Percentiles rank a stretch among this genome's conserved stretches.
Conservation (phyloP, 2,888 invertebrate genomes). For the Drosophila flavopinicola region DNA sequence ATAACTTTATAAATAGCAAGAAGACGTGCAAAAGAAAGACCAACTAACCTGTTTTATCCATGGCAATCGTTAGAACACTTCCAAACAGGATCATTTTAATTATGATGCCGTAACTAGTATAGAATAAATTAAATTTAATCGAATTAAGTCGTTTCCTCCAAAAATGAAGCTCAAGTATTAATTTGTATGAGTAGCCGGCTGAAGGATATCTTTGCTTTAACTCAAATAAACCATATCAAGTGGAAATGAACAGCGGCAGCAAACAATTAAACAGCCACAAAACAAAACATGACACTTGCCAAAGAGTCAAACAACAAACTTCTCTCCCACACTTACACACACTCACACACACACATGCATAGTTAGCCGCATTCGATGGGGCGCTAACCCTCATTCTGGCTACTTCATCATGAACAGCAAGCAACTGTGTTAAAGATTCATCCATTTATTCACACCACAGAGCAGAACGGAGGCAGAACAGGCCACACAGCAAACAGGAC, state of each 20-base stretch:
- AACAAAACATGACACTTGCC: slow-evolving; percentile 38
- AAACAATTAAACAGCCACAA: slow-evolving; percentile 44
- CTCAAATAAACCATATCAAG: slow-evolving; percentile 25
- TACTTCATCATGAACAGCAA: slow-evolving; percentile 41
- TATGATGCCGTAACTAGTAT: too few relatives aligned
- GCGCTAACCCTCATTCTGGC: slow-evolving; percentile 12
- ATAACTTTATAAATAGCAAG: too few relatives aligned
- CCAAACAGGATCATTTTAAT: too few relatives aligned
- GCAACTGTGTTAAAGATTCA: slow-evolving; percentile 49
- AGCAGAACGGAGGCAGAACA: neutral
- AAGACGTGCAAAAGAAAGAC: too few relatives aligned
- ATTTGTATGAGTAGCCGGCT: slow-evolving; percentile 3
- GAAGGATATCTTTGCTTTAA: slow-evolving; percentile 7
- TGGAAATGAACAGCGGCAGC: slow-evolving; percentile 32
- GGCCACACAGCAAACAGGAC: neutral
- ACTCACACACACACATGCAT: slow-evolving; percentile 1
- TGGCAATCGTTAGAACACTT: too few relatives aligned
- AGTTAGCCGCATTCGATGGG: neutral
- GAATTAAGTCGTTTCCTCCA: too few relatives aligned
- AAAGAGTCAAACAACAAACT: slow-evolving; percentile 44
- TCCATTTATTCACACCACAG: slow-evolving; percentile 63
- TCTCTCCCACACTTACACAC: slow-evolving; percentile 4
- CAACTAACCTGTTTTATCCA: too few relatives aligned
- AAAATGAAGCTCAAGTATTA: slow-evolving; percentile 1
- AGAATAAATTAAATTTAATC: too few relatives aligned